Base-by-base conservation (phyloP, 2,113 vertebrate genomes). In the Mandrillus leucophaeus region DNA sequence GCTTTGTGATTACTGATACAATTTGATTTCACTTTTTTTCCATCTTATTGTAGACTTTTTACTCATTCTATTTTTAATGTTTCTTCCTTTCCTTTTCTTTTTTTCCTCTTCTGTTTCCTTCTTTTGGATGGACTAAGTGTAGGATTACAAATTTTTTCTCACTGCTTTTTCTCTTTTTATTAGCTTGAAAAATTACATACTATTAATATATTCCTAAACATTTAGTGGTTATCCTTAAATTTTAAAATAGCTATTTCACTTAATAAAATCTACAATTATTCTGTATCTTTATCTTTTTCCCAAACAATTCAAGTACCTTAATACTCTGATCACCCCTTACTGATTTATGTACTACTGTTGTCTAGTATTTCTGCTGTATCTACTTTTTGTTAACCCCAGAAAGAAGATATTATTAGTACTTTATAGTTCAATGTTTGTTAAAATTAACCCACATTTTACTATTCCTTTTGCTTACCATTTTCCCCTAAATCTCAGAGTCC, bases 21-120 rank as follows among this genome's bases (percentile, higher is more conserved):
- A 79, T 83, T 95, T 90, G 17, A 87, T 48, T 92, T 80, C 20
- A 55, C 52, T 50, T 85, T 85, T 82, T 18, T 96, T 88, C 68
- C 48, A 70, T 61, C 27, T 87, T 59, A 86, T 72, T 76, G 40
- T 75, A 48, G 48, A 50, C 9, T 18, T 96, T 85, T 57, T 80
- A 78, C 1, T 93, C 40, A 38, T 64, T 80, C 80, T 61, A 40
- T 80, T 84, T 40, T 68, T 72, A 89, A 76, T 85, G 35, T 35
- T 94, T 84, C 78, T 55, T 85, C 48, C 86, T 89, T n/a, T 88
- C 12, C 11, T 83, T 70, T 80, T 48, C 17, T 61, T 59, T 27
- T 55, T 6, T 25, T 64, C 8, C 10, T 75, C 6, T 35, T 84
- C 57, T 27, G 32, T 23, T 81, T 43, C 57, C 84, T 89, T 92